phyloP scores from a whole-genome alignment of 2,113 vertebrate species.

The Chloropsis hardwickii region DNA sequence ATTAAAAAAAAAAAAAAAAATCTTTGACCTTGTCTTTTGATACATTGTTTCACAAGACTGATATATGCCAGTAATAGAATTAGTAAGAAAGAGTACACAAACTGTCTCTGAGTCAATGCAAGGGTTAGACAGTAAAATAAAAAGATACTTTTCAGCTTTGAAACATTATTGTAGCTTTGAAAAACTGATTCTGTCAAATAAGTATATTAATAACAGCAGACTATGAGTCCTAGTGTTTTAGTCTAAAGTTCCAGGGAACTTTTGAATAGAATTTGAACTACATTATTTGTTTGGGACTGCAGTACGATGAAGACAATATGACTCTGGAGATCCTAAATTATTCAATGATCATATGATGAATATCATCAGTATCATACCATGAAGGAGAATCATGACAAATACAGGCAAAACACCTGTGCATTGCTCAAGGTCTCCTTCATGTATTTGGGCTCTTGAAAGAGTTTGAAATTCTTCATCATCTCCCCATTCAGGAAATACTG shows the following conservation, averaged over 20 bases:
- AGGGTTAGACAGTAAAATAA: background rate
- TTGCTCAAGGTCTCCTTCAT: background rate
- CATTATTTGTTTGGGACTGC: background rate
- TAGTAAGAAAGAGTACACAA: background rate
- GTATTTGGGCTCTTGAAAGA: background rate
- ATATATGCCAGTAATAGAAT: background rate
- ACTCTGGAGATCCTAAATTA: background rate
- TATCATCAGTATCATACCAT: background rate
- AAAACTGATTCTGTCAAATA: background rate
- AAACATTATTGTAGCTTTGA: background rate
- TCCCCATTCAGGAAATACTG: background rate
- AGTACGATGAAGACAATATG: background rate
- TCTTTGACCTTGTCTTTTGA: background rate
- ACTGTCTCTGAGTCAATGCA: background rate
- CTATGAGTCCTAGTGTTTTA: background rate
- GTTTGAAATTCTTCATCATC: background rate
- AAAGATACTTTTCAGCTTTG: background rate
- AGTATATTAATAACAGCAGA: background rate
- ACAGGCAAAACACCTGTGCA: background rate
- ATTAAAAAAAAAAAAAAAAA: background rate
- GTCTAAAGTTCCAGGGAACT: background rate
- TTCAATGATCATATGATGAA: background rate
- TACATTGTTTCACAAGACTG: background rate
- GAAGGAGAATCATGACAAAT: background rate
- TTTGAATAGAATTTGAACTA: background rate